Base-by-base conservation (phyloP, 1,140 invertebrate species). In the Drosophila funebris region DNA sequence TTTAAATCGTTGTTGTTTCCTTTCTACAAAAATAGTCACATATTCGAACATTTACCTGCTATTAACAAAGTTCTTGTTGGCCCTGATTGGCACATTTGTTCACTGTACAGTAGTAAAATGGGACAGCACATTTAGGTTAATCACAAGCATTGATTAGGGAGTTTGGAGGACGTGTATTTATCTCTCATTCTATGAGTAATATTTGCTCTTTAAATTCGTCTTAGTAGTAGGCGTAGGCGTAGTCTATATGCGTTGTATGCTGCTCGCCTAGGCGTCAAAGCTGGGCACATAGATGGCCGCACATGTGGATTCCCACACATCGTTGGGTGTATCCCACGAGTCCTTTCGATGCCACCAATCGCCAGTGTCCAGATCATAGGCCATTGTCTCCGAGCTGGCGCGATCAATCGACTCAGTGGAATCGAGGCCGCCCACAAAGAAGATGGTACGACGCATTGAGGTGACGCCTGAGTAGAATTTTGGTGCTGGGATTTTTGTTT, bases 401-500 rank as follows among this genome's bases (percentile, higher is more conserved):
- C 94, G 93, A 87, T 95, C 94, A 76, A 95, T 95, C 62, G 94
- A 94, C 31, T 93, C 93, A 68, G 95, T 94, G 37, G 94, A 94
- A 64, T 94, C 93, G 79, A 95, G 94, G 0, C 95, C 96, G 7
- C 96, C 96, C 72, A 96, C 94, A 60, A 96, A 94, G 88, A 95
- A 95, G 2, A 96, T 93, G 74, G 93, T 93, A n/a, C 92, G 90
- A n/a, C 93, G 91, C 29, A 95, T 92, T 13, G 94, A 92, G 3
- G 95, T 94, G 37, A 95, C 94, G 11, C 95, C 94, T 0, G 95
- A 94, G 88, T 96, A 95, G 84, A 95, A 95, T 41, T 95, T 92
- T 1, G 95, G 95, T 0, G 94, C 94, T 7, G 95, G 95, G 29
- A 96, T 93, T 36, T 91, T 90, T 0, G 94, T 95, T 11, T 95